Evolutionary conservation across 2,113 vertebrate species (phyloP).

Genomic region (Myotis davidii): DNA sequence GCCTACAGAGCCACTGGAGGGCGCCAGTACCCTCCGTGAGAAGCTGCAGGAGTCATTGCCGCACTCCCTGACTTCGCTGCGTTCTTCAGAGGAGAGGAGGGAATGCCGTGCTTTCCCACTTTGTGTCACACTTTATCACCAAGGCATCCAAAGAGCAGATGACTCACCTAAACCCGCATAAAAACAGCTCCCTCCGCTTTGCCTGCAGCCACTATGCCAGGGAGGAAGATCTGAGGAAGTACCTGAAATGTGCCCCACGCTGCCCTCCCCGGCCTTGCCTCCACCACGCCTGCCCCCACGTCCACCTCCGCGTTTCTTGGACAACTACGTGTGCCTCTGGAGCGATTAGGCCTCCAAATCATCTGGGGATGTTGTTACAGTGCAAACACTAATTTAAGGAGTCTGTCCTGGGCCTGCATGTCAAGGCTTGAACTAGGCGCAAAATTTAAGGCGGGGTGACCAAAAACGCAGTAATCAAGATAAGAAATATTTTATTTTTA

Average conservation of each 20-base stretch:
- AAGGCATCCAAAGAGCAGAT: background rate
- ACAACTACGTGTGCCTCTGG: background rate
- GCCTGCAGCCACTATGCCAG: background rate
- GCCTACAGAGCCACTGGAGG: conserved; percentile 22
- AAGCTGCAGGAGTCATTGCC: background rate
- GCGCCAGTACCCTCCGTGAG: background rate
- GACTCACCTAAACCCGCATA: background rate
- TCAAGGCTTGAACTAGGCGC: background rate
- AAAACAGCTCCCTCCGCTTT: background rate
- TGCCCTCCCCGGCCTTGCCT: background rate
- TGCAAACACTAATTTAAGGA: background rate
- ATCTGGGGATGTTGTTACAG: background rate
- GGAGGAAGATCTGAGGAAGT: background rate
- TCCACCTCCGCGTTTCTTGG: background rate
- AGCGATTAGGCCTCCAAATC: background rate
- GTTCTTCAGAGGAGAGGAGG: background rate
- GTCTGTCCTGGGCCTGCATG: background rate
- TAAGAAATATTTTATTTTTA: background rate
- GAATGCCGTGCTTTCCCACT: background rate
- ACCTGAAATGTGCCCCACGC: background rate
- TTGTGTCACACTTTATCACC: background rate
- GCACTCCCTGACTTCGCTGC: background rate
- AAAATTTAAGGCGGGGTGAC: background rate
- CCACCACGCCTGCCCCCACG: fast-evolving
- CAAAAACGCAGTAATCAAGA: background rate